Base-by-base conservation (phyloP, 2,113 vertebrate species). In the Alces alces region DNA sequence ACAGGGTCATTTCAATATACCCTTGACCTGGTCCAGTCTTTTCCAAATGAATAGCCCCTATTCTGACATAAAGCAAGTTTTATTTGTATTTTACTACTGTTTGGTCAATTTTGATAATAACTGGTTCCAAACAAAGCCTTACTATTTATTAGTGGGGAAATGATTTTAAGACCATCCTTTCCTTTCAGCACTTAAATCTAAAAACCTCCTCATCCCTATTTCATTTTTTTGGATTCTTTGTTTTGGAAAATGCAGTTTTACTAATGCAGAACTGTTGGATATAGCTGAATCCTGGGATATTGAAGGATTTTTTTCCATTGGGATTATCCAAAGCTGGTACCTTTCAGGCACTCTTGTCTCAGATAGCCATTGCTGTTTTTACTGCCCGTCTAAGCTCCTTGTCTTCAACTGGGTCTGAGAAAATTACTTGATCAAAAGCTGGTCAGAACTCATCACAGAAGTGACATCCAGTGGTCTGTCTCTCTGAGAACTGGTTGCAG, bases 1-100 rank as follows among this genome's bases (percentile, higher is more conserved):
- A 61, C 57, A 93, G 66, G 92, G 76, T 91, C 43, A 58, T 89
- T 93, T 80, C 94, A 10, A 2, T 87, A 16, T 25, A 36, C 39
- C 8, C 80, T 86, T 94, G 60, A 89, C 43, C 55, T 89, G 86
- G 23, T 80, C 90, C 78, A 88, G 88, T 61, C 88, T 95, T 97
- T 97, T 96, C 96, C 96, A 96, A 57, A 84, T 19, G 54, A 89
- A 60, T 36, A 91, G 55, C 55, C 70, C 90, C 60, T 86, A 25
- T 87, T 97, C 52, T 96, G 90, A 91, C 13, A 13, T 87, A 85
- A 85, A 97, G 88, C 55, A 3, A 21, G 33, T 92, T 97, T 91
- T 89, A 27, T 96, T 98, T 21, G 55, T 98, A 45, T 96, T 98
- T 98, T 98, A 92, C 91, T 96, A 96, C 94, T 95, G 54, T 64